Percentiles rank a stretch among this genome's conserved stretches.
Conservation (phyloP, 23 tunicate species). For the Phallusia fumigata region DNA sequence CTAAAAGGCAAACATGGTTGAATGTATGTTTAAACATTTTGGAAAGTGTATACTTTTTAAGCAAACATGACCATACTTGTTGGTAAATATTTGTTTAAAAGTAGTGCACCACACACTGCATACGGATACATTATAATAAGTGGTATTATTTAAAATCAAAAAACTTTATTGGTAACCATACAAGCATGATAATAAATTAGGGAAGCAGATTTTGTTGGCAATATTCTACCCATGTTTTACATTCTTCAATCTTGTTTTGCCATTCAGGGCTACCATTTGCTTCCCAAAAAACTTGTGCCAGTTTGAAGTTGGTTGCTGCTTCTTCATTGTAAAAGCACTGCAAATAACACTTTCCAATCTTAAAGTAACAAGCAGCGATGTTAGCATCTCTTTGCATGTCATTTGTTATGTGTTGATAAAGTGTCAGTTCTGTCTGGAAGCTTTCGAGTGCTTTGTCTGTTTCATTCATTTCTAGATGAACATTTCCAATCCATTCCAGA, state of each 20-base stretch:
- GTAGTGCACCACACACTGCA: no score
- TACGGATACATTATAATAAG: no score
- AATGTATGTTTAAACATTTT: no score
- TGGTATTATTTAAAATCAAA: no score
- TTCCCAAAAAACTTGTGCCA: not conserved
- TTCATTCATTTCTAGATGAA: not conserved
- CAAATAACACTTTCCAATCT: not conserved
- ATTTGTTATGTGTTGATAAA: not conserved
- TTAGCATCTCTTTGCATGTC: not conserved
- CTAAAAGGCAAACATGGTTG: no score
- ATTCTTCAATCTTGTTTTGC: not conserved
- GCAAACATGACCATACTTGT: no score
- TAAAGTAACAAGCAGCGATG: not conserved
- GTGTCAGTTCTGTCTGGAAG: not conserved
- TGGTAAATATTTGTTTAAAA: no score
- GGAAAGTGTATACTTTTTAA: no score
- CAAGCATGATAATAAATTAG: no score
- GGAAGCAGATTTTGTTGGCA: not conserved
- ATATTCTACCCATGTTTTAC: not conserved
- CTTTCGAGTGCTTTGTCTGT: not conserved
- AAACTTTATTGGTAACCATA: no score
- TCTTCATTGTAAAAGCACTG: not conserved
- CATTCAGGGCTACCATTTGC: not conserved
- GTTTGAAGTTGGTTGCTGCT: not conserved
- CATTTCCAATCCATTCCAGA: not conserved